Evolutionary conservation across 2,113 vertebrate species (phyloP), one percentile per base, ranked within the genome.

Genomic region (Acanthisitta chloris): DNA sequence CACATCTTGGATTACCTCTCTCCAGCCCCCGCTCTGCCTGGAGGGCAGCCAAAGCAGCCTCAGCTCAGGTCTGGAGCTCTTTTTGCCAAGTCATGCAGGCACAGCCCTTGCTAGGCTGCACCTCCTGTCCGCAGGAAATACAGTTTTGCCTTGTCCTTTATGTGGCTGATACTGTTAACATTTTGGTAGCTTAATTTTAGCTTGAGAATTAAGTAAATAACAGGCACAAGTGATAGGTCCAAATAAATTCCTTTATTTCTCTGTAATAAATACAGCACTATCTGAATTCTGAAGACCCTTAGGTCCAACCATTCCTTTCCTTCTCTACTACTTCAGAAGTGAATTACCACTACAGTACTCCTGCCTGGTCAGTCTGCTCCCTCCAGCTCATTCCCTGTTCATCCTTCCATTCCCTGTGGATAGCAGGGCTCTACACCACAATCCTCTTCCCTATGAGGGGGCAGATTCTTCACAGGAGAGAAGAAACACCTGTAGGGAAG

Each of bases 381-480:
- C 51, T 58, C 40, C 67, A 86, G 52, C 77, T 86, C 36, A 4
- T 12, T 51, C 67, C 23, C n/a, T 46, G 26, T 46, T 55, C 4
- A 0, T 72, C 59, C 78, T 80, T 78, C 77, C 1, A 1, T 21
- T 71, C 86, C 66, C 57, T 20, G 51, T 3, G 1, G 21, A 76
- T 15, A 88, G 45, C 48, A 6, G 29, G 46, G 59, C 67, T 92
- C 80, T 28, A 72, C 36, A 71, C 46, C 55, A 33, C 7, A 8
- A 46, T 83, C 51, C 52, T 64, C 34, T 46, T 88, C 33, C 71
- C 73, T 77, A 19, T 2, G 0, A n/a, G 38, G 14, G 55, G 2
- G 14, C 13, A 8, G 64, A 21, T 34, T 66, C 95, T 80, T 98
- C 96, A 98, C 88, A 97, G 58, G 67, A 98, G 97, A 65, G 97